Evolutionary conservation across 2,113 vertebrate genomes (phyloP), one percentile per base, ranked within the genome.

Genomic region (Paramormyrops kingsleyae): DNA sequence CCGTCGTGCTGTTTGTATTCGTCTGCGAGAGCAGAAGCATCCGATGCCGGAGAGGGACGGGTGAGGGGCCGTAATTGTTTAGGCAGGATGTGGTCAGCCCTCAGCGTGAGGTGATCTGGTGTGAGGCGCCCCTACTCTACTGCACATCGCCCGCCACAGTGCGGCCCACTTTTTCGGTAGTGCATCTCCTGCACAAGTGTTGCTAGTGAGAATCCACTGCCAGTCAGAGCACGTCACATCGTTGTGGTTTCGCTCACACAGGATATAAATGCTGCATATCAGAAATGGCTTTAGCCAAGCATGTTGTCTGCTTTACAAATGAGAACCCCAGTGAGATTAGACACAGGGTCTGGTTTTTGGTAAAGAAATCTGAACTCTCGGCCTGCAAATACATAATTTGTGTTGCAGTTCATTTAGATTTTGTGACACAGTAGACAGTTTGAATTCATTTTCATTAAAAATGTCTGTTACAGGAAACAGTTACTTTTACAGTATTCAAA

Each of bases 31-130:
- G 10, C 62, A 42, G 52, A 62, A 52, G 39, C 44, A 39, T 44
- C 19, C 46, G 19, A 56, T 31, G 35, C 7, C 0, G 87, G 87
- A 27, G 87, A 35, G 52, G 39, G 17, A 35, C 17, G 87, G 52
- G 87, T 88, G 52, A 88, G 35, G 56, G 39, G 53, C 53, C 24
- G 24, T 62, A 47, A 31, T 17, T 15, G 85, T 47, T 62, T 42
- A 49, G 21, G n/a, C 87, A 88, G 87, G 87, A 88, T 88, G 87
- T 88, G 87, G 87, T 88, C 24, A 59, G 52, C 35, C 31, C 31
- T 87, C 27, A 42, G 50, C 31, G 3, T 87, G 83, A 46, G 47
- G 83, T 9, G 83, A 47, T 47, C 24, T 27, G 44, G 7, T 46
- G 80, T 24, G 24, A 46, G 46, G 39, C 83, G 8, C 44, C 44